Evolutionary conservation across 2,888 invertebrate species (phyloP).

Genomic region (Cenopis cana): DNA sequence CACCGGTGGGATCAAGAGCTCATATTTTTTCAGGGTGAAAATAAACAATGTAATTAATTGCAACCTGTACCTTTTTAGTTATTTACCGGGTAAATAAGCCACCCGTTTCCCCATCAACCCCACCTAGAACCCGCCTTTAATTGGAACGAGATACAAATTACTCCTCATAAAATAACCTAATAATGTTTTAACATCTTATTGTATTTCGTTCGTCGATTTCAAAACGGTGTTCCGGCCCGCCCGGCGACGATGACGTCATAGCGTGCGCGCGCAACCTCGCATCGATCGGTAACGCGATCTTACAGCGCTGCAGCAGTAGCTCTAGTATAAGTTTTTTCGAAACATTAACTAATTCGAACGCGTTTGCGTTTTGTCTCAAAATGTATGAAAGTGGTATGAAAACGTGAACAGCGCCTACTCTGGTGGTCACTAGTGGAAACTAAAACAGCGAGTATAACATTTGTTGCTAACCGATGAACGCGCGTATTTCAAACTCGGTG

Average conservation of each 20-base stretch:
- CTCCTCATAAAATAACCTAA: constrained; percentile 31
- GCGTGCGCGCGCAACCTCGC: constrained; percentile 75
- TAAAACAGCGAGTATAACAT: too few species aligned
- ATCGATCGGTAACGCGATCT: constrained; percentile 72
- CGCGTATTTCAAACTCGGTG: too few species aligned
- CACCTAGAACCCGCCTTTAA: neutral
- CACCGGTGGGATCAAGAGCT: too few species aligned
- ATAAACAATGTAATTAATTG: too few species aligned
- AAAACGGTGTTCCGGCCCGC: constrained; percentile 68
- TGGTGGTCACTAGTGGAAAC: too few species aligned
- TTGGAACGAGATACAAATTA: constrained; percentile 22
- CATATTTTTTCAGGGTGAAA: too few species aligned
- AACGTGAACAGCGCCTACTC: too few species aligned
- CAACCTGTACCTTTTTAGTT: neutral
- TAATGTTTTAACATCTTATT: constrained; percentile 40
- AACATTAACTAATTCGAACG: too few species aligned
- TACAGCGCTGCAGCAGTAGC: constrained; percentile 68
- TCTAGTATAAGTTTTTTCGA: too few species aligned
- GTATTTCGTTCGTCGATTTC: constrained; percentile 54
- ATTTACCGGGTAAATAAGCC: neutral
- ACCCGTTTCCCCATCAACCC: neutral
- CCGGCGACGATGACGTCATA: constrained; percentile 78
- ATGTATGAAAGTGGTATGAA: too few species aligned
- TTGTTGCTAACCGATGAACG: too few species aligned
- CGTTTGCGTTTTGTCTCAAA: too few species aligned